Evolutionary conservation across 2,797 vertebrate species (phyloP).

Genomic region (Hypotaenidia philippensis): DNA sequence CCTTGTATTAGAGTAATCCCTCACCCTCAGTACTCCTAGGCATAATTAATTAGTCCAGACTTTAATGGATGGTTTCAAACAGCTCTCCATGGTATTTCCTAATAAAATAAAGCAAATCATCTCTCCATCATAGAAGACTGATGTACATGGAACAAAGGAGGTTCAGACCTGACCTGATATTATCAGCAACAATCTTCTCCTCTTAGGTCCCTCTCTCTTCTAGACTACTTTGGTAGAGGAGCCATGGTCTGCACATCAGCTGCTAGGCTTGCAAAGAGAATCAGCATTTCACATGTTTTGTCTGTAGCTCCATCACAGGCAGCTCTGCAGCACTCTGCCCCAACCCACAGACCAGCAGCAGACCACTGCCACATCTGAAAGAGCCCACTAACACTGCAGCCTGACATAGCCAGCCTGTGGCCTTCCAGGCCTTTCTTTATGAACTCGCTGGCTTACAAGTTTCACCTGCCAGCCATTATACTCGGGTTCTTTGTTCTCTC

Average conservation of each 20-base stretch:
- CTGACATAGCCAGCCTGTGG: fast-evolving
- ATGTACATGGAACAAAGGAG: background rate
- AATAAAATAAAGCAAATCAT: background rate
- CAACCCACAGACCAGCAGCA: background rate
- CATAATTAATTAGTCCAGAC: background rate
- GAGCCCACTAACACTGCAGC: fast-evolving
- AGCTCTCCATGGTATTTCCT: background rate
- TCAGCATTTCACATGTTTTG: background rate
- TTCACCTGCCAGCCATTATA: background rate
- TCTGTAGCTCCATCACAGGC: background rate
- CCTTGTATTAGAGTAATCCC: background rate
- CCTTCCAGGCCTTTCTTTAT: background rate
- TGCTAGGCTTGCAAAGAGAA: background rate
- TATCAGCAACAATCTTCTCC: background rate
- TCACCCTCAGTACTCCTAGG: background rate
- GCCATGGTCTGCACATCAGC: background rate
- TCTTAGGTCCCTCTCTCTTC: background rate
- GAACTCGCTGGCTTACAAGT: background rate
- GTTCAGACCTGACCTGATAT: background rate
- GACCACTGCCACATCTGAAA: background rate
- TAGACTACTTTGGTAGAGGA: background rate
- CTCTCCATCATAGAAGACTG: background rate
- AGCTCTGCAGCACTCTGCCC: background rate
- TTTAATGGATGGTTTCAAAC: background rate
- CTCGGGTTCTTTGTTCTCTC: background rate